Evolutionary conservation across 2,797 vertebrate genomes (phyloP).

Genomic region (Oreochromis grahami): DNA sequence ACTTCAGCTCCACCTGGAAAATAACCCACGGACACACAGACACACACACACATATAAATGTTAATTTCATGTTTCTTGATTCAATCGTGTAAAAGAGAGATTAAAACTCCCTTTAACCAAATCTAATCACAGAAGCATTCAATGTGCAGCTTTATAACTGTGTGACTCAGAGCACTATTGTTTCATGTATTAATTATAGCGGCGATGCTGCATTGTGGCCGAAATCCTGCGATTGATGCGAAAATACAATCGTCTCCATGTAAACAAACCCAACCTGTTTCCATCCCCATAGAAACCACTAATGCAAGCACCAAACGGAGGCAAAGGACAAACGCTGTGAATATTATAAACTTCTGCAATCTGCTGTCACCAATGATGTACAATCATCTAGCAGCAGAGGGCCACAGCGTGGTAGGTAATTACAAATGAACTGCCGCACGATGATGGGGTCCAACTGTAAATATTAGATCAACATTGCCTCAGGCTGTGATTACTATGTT

Average conservation of each 20-base stretch:
- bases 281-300: neutral
- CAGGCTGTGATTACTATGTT: constrained; percentile 35
- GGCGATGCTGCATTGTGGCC: neutral
- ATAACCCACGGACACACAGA: neutral
- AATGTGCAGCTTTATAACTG: neutral
- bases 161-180: neutral
- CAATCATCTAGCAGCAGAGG: neutral
- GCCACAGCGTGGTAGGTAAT: neutral
- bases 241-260: neutral
- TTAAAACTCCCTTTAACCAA: neutral
- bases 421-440: neutral
- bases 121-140: neutral
- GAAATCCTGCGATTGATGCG: neutral
- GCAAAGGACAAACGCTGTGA: neutral
- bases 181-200: neutral
- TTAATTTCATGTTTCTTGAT: neutral
- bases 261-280: neutral
- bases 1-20: constrained; percentile 95
- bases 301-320: neutral
- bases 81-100: neutral
- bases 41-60: neutral
- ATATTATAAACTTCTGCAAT: neutral
- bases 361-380: neutral
- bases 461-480: constrained; percentile 32
- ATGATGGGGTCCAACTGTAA: constrained; percentile 31